Conservation (phyloP, 2,888 invertebrate genomes). For the Azorinus chamasolen region DNA sequence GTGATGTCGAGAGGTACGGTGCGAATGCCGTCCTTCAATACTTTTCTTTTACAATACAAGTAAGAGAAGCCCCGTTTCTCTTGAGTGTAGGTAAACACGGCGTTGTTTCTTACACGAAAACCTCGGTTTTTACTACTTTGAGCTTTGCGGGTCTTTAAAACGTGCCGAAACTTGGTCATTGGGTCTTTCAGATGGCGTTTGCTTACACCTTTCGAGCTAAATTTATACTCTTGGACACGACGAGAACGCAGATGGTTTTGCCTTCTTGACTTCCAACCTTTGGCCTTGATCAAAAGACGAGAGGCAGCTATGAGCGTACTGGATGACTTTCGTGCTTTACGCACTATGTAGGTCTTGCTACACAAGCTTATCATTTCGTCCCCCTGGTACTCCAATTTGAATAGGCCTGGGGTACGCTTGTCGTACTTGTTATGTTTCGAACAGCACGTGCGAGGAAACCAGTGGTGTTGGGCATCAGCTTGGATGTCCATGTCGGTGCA, state of each 20-base stretch:
- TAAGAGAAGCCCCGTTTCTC: constrained; percentile 44
- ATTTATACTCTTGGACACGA: constrained; percentile 38
- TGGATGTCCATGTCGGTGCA: constrained; percentile 32
- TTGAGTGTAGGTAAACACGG: constrained; percentile 31
- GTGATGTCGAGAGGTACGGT: constrained; percentile 46
- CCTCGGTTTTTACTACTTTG: constrained; percentile 28
- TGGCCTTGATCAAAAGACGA: not conserved
- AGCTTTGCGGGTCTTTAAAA: constrained; percentile 21
- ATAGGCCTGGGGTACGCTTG: constrained; percentile 45
- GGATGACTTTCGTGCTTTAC: constrained; percentile 21
- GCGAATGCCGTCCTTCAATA: constrained; percentile 35
- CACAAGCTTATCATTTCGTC: constrained; percentile 56
- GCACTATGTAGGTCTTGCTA: constrained; percentile 55
- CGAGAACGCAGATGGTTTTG: not conserved
- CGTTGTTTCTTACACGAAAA: constrained; percentile 34
- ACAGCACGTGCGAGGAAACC: constrained; percentile 56
- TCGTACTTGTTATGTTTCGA: constrained; percentile 37
- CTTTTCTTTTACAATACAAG: constrained; percentile 47
- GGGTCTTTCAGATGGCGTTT: constrained; percentile 37
- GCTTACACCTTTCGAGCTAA: constrained; percentile 47
- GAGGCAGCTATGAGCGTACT: constrained; percentile 11
- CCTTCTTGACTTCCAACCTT: constrained; percentile 1
- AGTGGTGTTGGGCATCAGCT: constrained; percentile 41
- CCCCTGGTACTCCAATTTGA: constrained; percentile 55
- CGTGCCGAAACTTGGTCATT: constrained; percentile 33